Percentiles rank a stretch among this genome's conserved stretches.
Evolutionary conservation across 1,140 invertebrate species (phyloP).

Genomic region (Ceratina japonica): DNA sequence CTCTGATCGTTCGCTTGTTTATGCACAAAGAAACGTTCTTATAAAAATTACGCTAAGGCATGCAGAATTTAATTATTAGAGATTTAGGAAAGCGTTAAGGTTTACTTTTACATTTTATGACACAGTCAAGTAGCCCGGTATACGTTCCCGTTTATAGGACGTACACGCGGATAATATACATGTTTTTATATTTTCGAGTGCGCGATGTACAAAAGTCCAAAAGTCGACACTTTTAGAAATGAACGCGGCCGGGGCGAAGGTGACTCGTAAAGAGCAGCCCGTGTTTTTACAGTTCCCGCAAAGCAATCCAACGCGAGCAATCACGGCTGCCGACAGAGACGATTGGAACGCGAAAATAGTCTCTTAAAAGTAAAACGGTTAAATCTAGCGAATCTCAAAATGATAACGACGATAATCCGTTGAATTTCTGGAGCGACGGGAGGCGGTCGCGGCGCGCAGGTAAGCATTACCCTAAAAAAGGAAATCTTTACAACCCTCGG

Average conservation of each 20-base stretch:
- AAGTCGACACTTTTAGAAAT: background rate
- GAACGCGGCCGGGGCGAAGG: background rate
- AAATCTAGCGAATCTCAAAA: slow-evolving; percentile 37
- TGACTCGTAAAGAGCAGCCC: background rate
- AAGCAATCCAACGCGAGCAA: slow-evolving; percentile 13
- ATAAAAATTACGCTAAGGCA: too few species aligned
- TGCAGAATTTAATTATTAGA: too few species aligned
- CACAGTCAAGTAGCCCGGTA: too few species aligned
- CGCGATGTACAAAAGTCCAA: too few species aligned
- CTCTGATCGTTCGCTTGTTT: background rate
- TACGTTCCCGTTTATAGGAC: too few species aligned
- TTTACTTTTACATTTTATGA: too few species aligned
- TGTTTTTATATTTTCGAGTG: too few species aligned
- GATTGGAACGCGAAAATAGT: slow-evolving; percentile 32
- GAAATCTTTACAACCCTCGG: slow-evolving; percentile 54
- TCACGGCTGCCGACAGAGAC: slow-evolving; percentile 5
- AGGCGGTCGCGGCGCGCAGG: slow-evolving; percentile 5
- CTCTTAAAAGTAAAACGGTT: slow-evolving; percentile 17
- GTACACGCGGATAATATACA: too few species aligned
- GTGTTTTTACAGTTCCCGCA: background rate
- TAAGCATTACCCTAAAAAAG: slow-evolving; percentile 26
- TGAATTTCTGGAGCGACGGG: slow-evolving; percentile 6
- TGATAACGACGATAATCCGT: slow-evolving; percentile 42
- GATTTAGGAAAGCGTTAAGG: too few species aligned
- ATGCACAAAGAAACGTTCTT: background rate